Percentiles rank a stretch among this genome's conserved stretches.
phyloP scores from a whole-genome alignment of 1,140 invertebrate species.

The Dreissena polymorpha region DNA sequence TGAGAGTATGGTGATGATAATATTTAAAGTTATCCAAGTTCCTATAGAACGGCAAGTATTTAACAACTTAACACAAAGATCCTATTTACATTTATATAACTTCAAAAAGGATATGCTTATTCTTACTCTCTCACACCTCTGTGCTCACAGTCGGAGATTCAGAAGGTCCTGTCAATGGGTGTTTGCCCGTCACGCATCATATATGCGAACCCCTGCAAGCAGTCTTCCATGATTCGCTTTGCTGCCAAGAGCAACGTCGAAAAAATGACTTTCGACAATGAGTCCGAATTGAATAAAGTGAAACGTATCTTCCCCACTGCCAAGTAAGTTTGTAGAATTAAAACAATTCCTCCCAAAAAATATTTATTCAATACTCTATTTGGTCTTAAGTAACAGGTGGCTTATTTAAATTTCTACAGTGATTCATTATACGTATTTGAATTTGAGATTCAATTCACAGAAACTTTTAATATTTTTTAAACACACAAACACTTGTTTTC shows the following conservation, averaged over 20 bases:
- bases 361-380: neutral
- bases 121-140: neutral
- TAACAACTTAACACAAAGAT: too few relatives aligned
- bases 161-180: constrained; percentile 89
- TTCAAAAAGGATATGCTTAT: too few relatives aligned
- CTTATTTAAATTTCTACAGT: neutral
- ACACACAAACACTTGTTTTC: too few relatives aligned
- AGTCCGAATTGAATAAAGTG: constrained; percentile 95
- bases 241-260: constrained; percentile 88
- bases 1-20: too few relatives aligned
- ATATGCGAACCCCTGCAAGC: constrained; percentile 99
- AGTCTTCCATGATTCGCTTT: constrained; percentile 94
- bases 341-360: neutral
- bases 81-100: too few relatives aligned
- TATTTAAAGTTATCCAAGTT: too few relatives aligned
- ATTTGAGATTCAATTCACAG: neutral
- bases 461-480: neutral
- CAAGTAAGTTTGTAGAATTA: constrained; percentile 77
- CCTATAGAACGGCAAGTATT: too few relatives aligned
- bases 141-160: constrained; percentile 88
- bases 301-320: constrained; percentile 90
- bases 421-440: neutral
- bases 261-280: constrained; percentile 97
- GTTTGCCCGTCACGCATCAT: constrained; percentile 92
- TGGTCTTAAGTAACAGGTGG: neutral